A percentile compares a stretch with the other conserved stretches of the same genome.
Conservation (phyloP, 1,140 invertebrate species). For the Drosophila bifasciata region DNA sequence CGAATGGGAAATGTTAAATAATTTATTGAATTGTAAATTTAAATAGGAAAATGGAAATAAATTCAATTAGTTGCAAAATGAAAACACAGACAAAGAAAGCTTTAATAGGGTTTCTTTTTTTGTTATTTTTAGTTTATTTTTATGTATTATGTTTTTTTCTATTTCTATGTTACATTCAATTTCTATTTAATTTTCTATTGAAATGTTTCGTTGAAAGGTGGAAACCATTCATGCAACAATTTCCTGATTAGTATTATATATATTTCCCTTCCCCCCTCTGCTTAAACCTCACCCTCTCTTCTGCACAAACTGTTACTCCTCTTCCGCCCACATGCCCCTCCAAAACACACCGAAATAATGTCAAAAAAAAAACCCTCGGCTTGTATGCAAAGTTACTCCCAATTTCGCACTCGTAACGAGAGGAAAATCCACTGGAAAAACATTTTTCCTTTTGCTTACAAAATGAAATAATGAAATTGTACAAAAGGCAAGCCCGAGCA, state of each 20-base stretch:
- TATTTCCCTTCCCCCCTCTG: neutral
- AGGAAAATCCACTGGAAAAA: slow-evolving; percentile 42
- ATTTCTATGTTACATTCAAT: neutral
- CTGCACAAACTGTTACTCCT: neutral
- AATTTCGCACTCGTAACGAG: slow-evolving; percentile 42
- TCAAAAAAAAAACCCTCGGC: slow-evolving; percentile 19
- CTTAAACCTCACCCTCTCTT: neutral
- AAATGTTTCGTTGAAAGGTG: neutral
- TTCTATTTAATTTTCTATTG: neutral
- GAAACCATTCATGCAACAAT: neutral
- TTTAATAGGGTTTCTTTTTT: no score
- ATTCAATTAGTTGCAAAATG: no score
- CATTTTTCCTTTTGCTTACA: slow-evolving; percentile 33
- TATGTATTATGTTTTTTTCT: no score
- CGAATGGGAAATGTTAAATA: neutral
- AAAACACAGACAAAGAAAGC: no score
- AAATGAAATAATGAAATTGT: slow-evolving; percentile 54
- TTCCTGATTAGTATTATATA: neutral
- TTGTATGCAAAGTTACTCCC: slow-evolving; percentile 31
- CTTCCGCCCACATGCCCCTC: neutral
- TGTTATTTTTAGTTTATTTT: no score
- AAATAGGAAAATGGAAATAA: neutral
- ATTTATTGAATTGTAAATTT: neutral
- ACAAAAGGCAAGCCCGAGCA: slow-evolving; percentile 31
- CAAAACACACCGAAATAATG: neutral